Evolutionary conservation across 1,140 invertebrate species (phyloP).

Genomic region (Planococcus citri): DNA sequence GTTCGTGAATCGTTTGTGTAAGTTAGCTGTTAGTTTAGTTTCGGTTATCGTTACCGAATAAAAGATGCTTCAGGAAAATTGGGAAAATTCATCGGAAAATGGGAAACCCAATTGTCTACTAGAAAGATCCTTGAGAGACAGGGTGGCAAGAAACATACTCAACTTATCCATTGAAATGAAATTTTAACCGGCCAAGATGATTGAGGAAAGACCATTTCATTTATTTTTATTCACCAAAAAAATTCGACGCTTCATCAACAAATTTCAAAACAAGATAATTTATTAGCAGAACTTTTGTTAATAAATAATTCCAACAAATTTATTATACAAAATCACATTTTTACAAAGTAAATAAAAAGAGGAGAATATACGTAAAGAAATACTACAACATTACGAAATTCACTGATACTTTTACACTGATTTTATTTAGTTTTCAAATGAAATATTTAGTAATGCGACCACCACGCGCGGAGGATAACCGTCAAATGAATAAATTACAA

Average conservation of each 20-base stretch:
- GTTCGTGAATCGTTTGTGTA: too few species aligned
- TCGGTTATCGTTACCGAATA: too few species aligned
- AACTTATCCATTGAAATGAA: too few species aligned
- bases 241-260: not conserved
- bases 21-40: too few species aligned
- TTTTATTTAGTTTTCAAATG: not conserved
- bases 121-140: too few species aligned
- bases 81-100: too few species aligned
- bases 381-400: not conserved
- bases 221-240: too few species aligned
- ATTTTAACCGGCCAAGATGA: too few species aligned
- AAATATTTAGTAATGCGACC: not conserved
- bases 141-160: too few species aligned
- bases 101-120: too few species aligned
- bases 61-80: too few species aligned
- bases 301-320: constrained; percentile 18
- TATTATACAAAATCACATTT: constrained; percentile 15
- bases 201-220: too few species aligned
- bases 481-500: not conserved
- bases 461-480: not conserved
- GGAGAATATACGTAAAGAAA: not conserved
- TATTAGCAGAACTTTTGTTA: not conserved
- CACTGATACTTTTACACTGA: not conserved
- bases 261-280: constrained; percentile 7
- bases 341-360: constrained; percentile 10